Conservation (phyloP, 2,113 vertebrate genomes). For the Phalacrocorax aristotelis region DNA sequence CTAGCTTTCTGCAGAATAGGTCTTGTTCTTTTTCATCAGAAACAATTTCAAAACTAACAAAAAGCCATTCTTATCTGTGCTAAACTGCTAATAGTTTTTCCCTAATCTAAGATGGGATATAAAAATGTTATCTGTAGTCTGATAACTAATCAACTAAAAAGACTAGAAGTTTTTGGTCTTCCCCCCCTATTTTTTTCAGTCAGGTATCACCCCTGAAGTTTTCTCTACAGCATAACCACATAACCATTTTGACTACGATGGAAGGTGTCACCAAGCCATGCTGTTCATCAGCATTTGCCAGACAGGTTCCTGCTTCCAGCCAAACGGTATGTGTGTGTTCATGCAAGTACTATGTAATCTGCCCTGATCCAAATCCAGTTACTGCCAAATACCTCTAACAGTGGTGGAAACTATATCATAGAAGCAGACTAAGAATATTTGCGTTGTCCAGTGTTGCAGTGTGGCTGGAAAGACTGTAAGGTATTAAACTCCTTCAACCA, state of each 20-base stretch:
- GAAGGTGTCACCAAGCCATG: background rate
- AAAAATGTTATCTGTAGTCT: background rate
- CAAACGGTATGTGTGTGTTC: background rate
- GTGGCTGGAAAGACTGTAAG: background rate
- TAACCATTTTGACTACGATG: background rate
- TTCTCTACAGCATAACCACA: background rate
- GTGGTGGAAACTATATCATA: background rate
- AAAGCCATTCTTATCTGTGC: fast-evolving
- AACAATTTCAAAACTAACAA: background rate
- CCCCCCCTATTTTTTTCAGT: background rate
- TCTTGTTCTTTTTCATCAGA: background rate
- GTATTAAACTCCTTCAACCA: background rate
- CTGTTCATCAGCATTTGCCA: background rate
- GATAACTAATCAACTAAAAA: background rate
- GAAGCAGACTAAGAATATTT: background rate
- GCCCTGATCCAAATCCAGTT: background rate
- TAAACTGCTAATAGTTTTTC: background rate
- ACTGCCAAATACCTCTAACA: background rate
- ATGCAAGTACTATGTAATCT: background rate
- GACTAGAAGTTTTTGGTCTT: background rate
- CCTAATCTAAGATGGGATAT: background rate
- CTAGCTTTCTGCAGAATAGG: background rate
- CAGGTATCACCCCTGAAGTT: background rate
- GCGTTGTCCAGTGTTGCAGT: background rate
- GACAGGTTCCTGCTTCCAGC: background rate